Conservation (phyloP, 2,888 invertebrate species). For the Stenchaetothrips biformis region DNA sequence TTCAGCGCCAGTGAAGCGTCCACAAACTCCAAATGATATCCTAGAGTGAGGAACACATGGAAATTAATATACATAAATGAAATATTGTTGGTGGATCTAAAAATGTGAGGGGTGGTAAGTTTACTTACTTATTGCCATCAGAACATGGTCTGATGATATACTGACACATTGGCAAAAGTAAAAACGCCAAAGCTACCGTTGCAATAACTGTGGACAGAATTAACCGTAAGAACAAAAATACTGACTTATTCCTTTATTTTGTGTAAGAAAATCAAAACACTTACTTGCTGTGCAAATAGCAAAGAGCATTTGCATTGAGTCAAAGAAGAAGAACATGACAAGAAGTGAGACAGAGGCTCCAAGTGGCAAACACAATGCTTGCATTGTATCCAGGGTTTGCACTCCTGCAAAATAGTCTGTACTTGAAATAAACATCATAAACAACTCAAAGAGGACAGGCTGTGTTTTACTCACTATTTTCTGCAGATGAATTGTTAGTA, state of each 20-base stretch:
- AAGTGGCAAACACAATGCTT: constrained; percentile 91
- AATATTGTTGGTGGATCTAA: constrained; percentile 28
- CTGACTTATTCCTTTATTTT: constrained; percentile 8
- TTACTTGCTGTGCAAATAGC: constrained; percentile 96
- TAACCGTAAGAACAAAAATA: background rate
- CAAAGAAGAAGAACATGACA: constrained; percentile 98
- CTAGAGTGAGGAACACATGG: constrained; percentile 42
- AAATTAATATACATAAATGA: constrained; percentile 25
- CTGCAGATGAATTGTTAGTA: constrained; percentile 46
- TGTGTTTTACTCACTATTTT: constrained; percentile 48
- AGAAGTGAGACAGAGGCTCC: constrained; percentile 93
- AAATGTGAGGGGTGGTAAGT: constrained; percentile 4
- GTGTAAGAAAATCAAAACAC: constrained; percentile 43
- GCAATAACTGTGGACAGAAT: constrained; percentile 69
- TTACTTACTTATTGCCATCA: constrained; percentile 63
- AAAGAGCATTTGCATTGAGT: constrained; percentile 95
- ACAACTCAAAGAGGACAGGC: constrained; percentile 29
- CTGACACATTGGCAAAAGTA: constrained; percentile 95
- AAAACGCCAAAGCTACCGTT: constrained; percentile 92
- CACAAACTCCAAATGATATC: constrained; percentile 86
- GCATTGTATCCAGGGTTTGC: constrained; percentile 94
- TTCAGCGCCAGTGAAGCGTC: constrained; percentile 91
- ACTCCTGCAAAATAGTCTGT: constrained; percentile 55
- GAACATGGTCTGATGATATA: constrained; percentile 83
- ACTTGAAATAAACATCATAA: constrained; percentile 12